Percentiles rank a stretch among this genome's conserved stretches.
Conservation (phyloP, 2,113 vertebrate species). For the Neoarius graeffei region DNA sequence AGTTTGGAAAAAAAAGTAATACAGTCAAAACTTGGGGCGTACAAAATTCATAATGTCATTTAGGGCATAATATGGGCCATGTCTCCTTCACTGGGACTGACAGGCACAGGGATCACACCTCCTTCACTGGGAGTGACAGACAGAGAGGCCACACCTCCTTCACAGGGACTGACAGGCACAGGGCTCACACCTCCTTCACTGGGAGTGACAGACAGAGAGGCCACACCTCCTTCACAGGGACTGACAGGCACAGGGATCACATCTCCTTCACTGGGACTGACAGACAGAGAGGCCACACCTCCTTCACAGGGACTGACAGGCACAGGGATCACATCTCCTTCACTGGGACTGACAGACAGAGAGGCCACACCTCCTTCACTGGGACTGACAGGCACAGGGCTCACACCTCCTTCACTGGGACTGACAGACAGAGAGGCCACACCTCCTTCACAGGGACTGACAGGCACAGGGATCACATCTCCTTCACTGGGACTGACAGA, state of each 20-base stretch:
- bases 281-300: no score
- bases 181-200: not conserved
- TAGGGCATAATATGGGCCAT: not conserved
- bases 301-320: no score
- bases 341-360: no score
- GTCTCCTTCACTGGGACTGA: no score
- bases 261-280: not conserved
- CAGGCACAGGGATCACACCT: not conserved
- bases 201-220: not conserved
- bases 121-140: no score
- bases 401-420: not conserved
- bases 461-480: fast-evolving
- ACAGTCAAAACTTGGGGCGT: no score
- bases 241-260: not conserved
- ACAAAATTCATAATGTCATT: no score
- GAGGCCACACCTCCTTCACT: no score
- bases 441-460: not conserved
- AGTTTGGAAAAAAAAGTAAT: no score
- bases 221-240: not conserved
- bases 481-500: not conserved
- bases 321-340: no score
- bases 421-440: not conserved
- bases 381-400: no score
- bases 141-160: not conserved
- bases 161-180: not conserved